Evolutionary conservation across 2,797 vertebrate genomes (phyloP), one percentile per base, ranked within the genome.

Genomic region (Labeo calbasu): DNA sequence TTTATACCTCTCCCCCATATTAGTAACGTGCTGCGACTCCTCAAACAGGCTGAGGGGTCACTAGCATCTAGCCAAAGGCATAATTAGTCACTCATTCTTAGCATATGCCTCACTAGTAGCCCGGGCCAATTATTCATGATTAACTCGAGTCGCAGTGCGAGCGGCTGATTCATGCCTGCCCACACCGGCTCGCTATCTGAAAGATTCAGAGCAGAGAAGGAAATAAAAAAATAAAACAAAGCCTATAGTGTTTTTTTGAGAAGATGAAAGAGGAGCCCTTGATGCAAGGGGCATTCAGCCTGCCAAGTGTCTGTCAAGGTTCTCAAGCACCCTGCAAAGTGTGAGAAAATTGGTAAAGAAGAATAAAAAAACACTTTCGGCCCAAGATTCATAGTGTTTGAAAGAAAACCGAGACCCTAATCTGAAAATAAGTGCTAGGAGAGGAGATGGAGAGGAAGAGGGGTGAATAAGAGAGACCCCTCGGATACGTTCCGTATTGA

Each of bases 1-100:
- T 91, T 89, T 91, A 85, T 88, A 88, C 86, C 82, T 85, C 86
- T 85, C 66, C 81, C 66, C 84, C 76, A 87, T 86, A 89, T 89
- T 88, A 89, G 88, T 87, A 86, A 88, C 83, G 84, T 89, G 88
- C 86, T 81, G 79, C 77, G 87, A 90, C 82, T 89, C 84, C 82
- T 84, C 71, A 85, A 89, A 83, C 85, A 88, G 81, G 68, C 89
- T 51, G 76, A 84, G 88, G 79, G 84, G 86, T 82, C 63, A 77
- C 82, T 51, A 79, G 55, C 46, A 82, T 83, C 87, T 88, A 79
- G 63, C 84, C 65, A 83, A 85, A 75, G 75, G 84, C 79, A 84
- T 89, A 89, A 89, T 89, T 88, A 89, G 88, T 85, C 85, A 86
- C 86, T 86, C 82, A 77, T 82, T 86, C 85, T 87, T 86, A 89